These are phyloP conservation scores for Danio rerio DNA, from an alignment of 2,113 vertebrate genomes.

Conservation along the genomic window DNA sequence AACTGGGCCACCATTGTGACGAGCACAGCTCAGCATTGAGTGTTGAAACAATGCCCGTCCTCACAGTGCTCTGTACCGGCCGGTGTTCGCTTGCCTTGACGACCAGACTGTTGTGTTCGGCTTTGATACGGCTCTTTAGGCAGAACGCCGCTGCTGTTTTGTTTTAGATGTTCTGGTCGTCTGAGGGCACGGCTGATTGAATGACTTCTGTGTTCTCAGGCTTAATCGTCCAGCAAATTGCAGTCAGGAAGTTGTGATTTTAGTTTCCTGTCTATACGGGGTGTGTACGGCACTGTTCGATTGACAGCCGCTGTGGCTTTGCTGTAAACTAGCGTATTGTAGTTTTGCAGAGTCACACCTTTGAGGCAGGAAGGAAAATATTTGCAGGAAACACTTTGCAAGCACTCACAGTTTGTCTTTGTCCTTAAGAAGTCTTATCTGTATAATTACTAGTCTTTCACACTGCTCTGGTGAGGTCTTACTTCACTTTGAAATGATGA, in stretches of 20 bases:
- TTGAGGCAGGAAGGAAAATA: not conserved
- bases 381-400: constrained; percentile 9
- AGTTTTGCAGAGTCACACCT: constrained; percentile 33
- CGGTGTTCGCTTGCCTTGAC: constrained; percentile 30
- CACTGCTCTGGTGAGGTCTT: too few relatives aligned
- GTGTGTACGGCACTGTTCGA: not conserved
- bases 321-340: constrained; percentile 8
- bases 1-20: constrained; percentile 34
- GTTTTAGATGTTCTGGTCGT: constrained; percentile 13
- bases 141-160: not conserved
- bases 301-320: constrained; percentile 22
- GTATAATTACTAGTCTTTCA: too few relatives aligned
- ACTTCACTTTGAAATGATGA: too few relatives aligned
- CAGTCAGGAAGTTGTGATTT: constrained; percentile 52
- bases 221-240: constrained; percentile 48
- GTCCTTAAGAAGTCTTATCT: not conserved
- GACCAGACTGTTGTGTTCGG: constrained; percentile 23
- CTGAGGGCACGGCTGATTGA: constrained; percentile 22
- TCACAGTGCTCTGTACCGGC: constrained; percentile 9
- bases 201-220: constrained; percentile 41
- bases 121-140: not conserved
- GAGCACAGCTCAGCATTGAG: constrained; percentile 12
- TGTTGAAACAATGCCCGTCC: constrained; percentile 32
- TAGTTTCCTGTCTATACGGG: constrained; percentile 41
- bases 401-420: not conserved